These are phyloP conservation scores for Colostygia pectinataria DNA, from an alignment of 2,888 invertebrate species.

Conservation along the genomic window DNA sequence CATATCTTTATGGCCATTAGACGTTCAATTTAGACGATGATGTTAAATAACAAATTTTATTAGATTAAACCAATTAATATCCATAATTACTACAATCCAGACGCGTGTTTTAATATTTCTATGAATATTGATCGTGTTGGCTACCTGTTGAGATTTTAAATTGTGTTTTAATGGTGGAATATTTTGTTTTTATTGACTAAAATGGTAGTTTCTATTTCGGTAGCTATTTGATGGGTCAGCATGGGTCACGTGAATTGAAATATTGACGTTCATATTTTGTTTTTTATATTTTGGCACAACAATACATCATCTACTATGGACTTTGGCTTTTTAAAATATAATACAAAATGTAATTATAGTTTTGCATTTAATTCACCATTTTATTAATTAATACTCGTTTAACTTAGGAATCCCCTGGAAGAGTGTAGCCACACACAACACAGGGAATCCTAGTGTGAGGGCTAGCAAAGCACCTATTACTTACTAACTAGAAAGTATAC, in stretches of 20 bases:
- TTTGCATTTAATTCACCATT: no score
- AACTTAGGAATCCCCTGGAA: no score
- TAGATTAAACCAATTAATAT: conserved; percentile 27
- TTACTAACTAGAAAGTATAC: no score
- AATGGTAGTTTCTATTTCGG: conserved; percentile 16
- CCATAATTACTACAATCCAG: conserved; percentile 27
- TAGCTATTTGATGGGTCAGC: conserved; percentile 14
- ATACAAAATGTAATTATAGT: no score
- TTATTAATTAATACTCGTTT: no score
- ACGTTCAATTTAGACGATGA: conserved; percentile 19
- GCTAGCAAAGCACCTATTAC: no score
- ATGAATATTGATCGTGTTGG: conserved; percentile 47
- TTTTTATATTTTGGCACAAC: no score
- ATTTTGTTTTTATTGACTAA: conserved; percentile 18
- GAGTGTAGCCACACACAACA: no score
- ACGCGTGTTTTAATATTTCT: conserved; percentile 40
- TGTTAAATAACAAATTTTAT: conserved; percentile 26
- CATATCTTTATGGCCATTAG: conserved; percentile 16
- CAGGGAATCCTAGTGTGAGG: no score
- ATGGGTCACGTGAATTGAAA: not conserved
- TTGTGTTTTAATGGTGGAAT: conserved; percentile 25
- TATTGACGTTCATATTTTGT: no score
- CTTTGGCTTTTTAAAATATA: no score
- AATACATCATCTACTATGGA: no score
- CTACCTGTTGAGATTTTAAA: conserved; percentile 36